Evolutionary conservation across 2,888 invertebrate species (phyloP).

Genomic region (Graphium colonna): DNA sequence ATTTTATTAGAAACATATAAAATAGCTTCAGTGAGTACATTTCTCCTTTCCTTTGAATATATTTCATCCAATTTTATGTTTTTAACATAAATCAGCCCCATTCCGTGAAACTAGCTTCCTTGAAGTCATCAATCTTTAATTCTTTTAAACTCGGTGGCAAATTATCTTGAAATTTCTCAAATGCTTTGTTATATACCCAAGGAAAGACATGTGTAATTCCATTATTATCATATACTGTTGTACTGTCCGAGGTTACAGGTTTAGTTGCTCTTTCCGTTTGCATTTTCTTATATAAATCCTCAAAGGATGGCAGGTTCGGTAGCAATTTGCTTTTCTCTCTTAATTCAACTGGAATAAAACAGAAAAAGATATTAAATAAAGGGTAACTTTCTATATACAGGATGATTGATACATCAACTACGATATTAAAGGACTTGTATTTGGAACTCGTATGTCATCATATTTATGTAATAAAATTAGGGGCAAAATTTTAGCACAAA

Average conservation of each 20-base stretch:
- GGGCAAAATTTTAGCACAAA: no score
- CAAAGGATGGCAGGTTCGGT: constrained; percentile 45
- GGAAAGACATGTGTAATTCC: constrained; percentile 65
- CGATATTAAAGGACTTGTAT: no score
- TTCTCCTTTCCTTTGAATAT: no score
- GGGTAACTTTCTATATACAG: no score
- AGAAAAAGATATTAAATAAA: no score
- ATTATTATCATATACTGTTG: constrained; percentile 50
- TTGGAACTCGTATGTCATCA: no score
- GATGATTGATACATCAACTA: no score
- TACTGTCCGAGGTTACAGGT: constrained; percentile 28
- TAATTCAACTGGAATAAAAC: constrained; percentile 45
- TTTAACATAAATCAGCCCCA: constrained; percentile 69
- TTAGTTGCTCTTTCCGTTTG: constrained; percentile 44
- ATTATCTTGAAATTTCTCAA: constrained; percentile 64
- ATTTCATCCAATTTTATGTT: no score
- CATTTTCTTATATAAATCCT: constrained; percentile 56
- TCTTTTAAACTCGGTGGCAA: constrained; percentile 82
- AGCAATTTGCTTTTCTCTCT: constrained; percentile 36
- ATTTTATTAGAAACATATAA: no score
- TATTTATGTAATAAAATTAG: no score
- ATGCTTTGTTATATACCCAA: constrained; percentile 76
- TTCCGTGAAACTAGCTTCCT: constrained; percentile 63
- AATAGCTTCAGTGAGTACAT: no score
- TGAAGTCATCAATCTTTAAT: constrained; percentile 75